phyloP scores from a whole-genome alignment of 2,113 vertebrate species.

The Heteronetta atricapilla region DNA sequence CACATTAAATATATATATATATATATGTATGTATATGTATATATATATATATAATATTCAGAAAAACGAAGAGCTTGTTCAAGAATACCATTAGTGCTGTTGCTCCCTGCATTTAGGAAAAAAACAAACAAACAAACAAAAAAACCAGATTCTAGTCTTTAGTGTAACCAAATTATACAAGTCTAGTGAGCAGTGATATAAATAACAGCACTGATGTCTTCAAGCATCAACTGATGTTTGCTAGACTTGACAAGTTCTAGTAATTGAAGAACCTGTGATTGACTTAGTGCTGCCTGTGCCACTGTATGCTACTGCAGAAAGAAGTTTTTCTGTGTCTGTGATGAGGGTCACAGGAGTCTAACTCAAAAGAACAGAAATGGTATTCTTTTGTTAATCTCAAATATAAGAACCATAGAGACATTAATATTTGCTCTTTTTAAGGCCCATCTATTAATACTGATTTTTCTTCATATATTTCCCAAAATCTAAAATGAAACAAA shows the following conservation, averaged over 20 bases:
- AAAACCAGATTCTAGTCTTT: conserved; percentile 36
- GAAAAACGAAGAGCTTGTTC: neutral
- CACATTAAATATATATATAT: too few species aligned
- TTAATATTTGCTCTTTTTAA: conserved; percentile 7
- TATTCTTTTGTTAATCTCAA: conserved; percentile 21
- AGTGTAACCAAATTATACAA: conserved; percentile 50
- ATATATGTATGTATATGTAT: too few species aligned
- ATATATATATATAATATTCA: neutral
- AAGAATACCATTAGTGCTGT: conserved; percentile 34
- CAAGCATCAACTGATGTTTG: conserved; percentile 21
- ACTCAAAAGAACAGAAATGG: neutral
- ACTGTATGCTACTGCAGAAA: neutral
- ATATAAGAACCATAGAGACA: neutral
- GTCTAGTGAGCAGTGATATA: conserved; percentile 27
- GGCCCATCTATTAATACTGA: neutral
- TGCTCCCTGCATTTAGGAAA: neutral
- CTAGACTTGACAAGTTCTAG: conserved; percentile 30
- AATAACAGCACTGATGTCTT: conserved; percentile 50
- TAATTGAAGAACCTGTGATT: conserved; percentile 47
- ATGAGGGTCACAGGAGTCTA: neutral
- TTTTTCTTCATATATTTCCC: neutral
- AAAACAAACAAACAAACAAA: neutral
- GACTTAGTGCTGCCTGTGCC: neutral
- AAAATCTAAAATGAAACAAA: neutral
- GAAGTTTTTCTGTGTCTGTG: neutral